Evolutionary conservation across 2,797 vertebrate species (phyloP).

Genomic region (Megaceryle alcyon): DNA sequence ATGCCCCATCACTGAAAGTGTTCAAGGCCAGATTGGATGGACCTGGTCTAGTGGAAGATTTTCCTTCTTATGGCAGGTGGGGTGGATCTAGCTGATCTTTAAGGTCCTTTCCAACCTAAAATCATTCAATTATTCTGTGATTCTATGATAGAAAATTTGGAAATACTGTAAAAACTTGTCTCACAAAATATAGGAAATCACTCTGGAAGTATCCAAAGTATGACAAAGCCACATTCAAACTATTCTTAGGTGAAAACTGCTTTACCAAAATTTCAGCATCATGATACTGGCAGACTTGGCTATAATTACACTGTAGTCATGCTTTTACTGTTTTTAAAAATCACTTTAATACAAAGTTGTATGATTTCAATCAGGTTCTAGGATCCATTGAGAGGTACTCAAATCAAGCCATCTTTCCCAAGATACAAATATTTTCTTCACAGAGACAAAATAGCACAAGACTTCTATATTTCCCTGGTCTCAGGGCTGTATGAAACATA

Average conservation of each 20-base stretch:
- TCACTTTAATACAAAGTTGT: not conserved
- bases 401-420: not conserved
- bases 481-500: not conserved
- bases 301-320: not conserved
- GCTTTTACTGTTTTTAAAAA: not conserved
- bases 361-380: not conserved
- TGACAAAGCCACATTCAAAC: not conserved
- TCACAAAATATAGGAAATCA: not conserved
- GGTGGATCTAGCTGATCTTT: not conserved
- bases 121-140: not conserved
- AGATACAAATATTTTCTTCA: slow-evolving; percentile 9
- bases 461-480: not conserved
- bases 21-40: not conserved
- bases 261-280: not conserved
- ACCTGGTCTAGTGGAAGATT: not conserved
- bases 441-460: not conserved
- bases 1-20: not conserved
- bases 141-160: not conserved
- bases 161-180: not conserved
- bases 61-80: not conserved
- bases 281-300: not conserved
- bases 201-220: not conserved
- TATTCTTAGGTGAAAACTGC: not conserved
- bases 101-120: not conserved
- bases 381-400: not conserved